Conservation (phyloP, 2,888 invertebrate genomes). For the Beris chalybata region DNA sequence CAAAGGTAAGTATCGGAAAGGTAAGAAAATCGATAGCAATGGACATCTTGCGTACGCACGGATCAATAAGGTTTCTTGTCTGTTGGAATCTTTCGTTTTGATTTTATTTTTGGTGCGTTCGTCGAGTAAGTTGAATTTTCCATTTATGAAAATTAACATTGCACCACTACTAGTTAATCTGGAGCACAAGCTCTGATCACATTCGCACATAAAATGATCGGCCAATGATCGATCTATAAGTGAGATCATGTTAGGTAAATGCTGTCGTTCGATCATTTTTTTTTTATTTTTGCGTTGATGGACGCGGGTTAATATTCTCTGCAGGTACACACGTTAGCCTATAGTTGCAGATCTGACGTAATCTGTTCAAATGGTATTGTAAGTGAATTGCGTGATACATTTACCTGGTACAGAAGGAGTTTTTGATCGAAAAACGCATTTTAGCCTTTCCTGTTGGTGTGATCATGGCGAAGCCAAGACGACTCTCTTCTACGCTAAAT, state of each 20-base stretch:
- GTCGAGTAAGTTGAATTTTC: slow-evolving; percentile 33
- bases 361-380: slow-evolving; percentile 25
- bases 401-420: slow-evolving; percentile 12
- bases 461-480: too few relatives aligned
- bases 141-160: slow-evolving; percentile 32
- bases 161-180: slow-evolving; percentile 23
- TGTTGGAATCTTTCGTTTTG: slow-evolving; percentile 1
- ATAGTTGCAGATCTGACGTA: slow-evolving; percentile 22
- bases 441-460: slow-evolving; percentile 2
- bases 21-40: too few relatives aligned
- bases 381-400: slow-evolving; percentile 25
- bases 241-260: slow-evolving; percentile 18
- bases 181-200: slow-evolving; percentile 10
- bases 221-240: slow-evolving; percentile 24
- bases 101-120: slow-evolving; percentile 3
- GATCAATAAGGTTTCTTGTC: neutral
- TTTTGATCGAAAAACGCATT: slow-evolving; percentile 13
- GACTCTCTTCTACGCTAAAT: too few relatives aligned
- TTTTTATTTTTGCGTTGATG: neutral
- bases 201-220: slow-evolving; percentile 16
- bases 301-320: neutral
- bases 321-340: slow-evolving; percentile 6
- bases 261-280: neutral
- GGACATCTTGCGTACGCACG: too few relatives aligned
- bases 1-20: too few relatives aligned